A percentile compares a stretch with the other conserved stretches of the same genome.
phyloP scores from a whole-genome alignment of 1,140 invertebrate species.

The Watersipora subatra region DNA sequence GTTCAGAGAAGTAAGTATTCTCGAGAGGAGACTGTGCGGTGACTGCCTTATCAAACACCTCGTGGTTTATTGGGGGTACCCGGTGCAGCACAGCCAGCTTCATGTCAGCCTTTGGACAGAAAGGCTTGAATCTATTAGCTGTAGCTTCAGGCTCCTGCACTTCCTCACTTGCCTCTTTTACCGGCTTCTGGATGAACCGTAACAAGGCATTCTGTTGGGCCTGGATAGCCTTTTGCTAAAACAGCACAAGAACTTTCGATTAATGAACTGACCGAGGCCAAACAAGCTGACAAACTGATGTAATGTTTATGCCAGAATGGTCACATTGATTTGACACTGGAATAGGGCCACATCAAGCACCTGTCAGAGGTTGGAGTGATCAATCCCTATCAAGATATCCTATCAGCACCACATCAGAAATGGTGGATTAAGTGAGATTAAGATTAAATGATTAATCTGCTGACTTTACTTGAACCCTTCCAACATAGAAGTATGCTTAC shows the following conservation, averaged over 20 bases:
- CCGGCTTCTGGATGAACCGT: neutral
- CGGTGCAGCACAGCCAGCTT: neutral
- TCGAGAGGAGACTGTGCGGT: neutral
- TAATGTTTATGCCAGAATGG: no score
- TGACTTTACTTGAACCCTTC: no score
- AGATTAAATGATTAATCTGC: no score
- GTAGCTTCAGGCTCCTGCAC: neutral
- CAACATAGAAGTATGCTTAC: no score
- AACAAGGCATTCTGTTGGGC: neutral
- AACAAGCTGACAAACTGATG: no score
- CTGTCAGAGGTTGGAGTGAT: neutral
- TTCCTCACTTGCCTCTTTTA: neutral
- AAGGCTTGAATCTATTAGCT: neutral
- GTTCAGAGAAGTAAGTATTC: neutral
- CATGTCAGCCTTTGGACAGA: neutral
- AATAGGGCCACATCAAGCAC: neutral
- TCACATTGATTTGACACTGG: no score
- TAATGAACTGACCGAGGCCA: no score
- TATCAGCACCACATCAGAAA: no score
- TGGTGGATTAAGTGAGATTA: no score
- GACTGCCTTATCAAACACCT: neutral
- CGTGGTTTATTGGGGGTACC: neutral
- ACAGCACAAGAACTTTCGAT: neutral
- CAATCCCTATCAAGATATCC: neutral
- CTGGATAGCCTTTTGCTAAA: neutral